Percentiles rank a stretch among this genome's conserved stretches.
Evolutionary conservation across 53 echinoderm and acorn worm genomes (phyloP).

Genomic region (Mesocentrotus franciscanus): DNA sequence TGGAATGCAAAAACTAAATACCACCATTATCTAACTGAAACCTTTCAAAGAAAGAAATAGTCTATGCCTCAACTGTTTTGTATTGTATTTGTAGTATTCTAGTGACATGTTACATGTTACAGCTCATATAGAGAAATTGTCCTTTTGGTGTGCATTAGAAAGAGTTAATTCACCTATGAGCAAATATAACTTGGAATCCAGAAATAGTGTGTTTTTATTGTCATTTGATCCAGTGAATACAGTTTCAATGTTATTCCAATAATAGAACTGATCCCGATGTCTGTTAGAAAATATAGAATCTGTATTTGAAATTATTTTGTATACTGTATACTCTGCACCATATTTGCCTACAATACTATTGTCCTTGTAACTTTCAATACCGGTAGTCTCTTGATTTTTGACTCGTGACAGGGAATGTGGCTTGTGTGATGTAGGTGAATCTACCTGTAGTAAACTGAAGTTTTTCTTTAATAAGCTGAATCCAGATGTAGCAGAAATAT

Average conservation of each 20-base stretch:
- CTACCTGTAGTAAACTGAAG: too few relatives aligned
- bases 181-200: not conserved
- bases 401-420: too few relatives aligned
- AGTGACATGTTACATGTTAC: not conserved
- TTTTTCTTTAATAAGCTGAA: too few relatives aligned
- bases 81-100: not conserved
- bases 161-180: not conserved
- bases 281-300: too few relatives aligned
- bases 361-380: too few relatives aligned
- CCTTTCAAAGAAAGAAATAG: conserved; percentile 45
- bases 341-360: too few relatives aligned
- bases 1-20: conserved; percentile 3
- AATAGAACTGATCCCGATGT: too few relatives aligned
- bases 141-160: not conserved
- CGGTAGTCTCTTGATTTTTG: too few relatives aligned
- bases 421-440: too few relatives aligned
- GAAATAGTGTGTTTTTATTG: not conserved
- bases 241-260: not conserved
- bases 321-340: too few relatives aligned
- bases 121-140: not conserved
- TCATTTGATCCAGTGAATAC: not conserved
- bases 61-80: not conserved
- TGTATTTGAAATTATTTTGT: too few relatives aligned
- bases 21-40: not conserved
- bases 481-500: too few relatives aligned